Base-by-base conservation (phyloP, 1,140 invertebrate species). In the Drosophila tristis region DNA sequence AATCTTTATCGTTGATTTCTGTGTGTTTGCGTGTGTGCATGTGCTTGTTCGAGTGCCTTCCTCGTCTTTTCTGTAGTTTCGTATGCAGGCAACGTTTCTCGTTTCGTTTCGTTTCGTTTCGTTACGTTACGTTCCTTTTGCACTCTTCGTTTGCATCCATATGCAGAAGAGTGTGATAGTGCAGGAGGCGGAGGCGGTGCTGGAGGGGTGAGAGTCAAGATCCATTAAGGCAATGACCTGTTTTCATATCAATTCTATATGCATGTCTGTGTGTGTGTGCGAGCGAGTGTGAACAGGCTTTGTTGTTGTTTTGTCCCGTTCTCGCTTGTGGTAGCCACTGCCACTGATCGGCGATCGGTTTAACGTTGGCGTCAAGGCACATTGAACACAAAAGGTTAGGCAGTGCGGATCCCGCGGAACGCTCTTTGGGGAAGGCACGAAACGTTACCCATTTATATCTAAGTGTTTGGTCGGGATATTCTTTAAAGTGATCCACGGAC, bases 221-320 rank as follows among this genome's bases (percentile, higher is more conserved):
- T 90, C 86, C 86, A 90, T 90, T 90, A 90, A 90, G 86, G 86
- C 86, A 90, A 90, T 90, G 86, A 90, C 86, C 86, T 90, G 86
- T 90, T 90, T 90, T 90, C 81, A 90, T 90, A 90, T 90, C 81
- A 76, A 71, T 82, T 79, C 66, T 68, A 60, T 75, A 74, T 64
- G 31, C 48, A 13, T 16, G n/a, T 26, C 6, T 54, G 31, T 42
- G 11, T 53, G 5, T 66, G 9, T 49, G 9, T 29, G 42, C 48
- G 39, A 65, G 16, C 59, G 44, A 61, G 26, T 29, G 31, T 31
- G 31, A 31, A 31, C 31, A 31, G 61, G 61, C 58, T 74, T 78
- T 80, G 71, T 87, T 85, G 72, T 90, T 90, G 81, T 90, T 90
- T 86, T 87, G 87, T 90, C 87, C 79, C 75, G 71, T 35, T 80